Evolutionary conservation across 2,113 vertebrate species (phyloP).

Genomic region (Sinocyclocheilus rhinocerous): DNA sequence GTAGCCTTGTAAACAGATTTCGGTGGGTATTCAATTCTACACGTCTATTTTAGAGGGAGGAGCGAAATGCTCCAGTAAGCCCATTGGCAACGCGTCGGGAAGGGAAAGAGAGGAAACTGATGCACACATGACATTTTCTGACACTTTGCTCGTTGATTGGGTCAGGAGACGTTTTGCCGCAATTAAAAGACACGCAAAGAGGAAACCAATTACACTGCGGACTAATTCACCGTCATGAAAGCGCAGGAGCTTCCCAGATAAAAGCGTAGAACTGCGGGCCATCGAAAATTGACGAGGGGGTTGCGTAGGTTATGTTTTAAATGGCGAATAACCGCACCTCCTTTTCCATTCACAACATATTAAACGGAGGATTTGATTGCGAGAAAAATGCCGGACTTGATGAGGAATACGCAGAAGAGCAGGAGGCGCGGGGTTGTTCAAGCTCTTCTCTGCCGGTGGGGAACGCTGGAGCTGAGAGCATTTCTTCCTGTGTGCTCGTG

Average conservation of each 20-base stretch:
- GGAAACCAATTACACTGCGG: not conserved
- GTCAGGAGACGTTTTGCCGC: slow-evolving; percentile 44
- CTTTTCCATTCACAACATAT: slow-evolving; percentile 79
- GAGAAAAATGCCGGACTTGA: not conserved
- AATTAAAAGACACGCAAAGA: slow-evolving; percentile 60
- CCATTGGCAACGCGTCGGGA: slow-evolving; percentile 56
- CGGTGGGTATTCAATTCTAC: slow-evolving; percentile 39
- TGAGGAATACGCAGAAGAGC: slow-evolving; percentile 15
- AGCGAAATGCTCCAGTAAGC: slow-evolving; percentile 57
- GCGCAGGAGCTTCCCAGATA: slow-evolving; percentile 12
- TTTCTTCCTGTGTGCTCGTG: slow-evolving; percentile 29
- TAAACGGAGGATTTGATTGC: slow-evolving; percentile 64
- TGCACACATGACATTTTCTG: slow-evolving; percentile 61
- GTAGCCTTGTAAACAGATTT: not conserved
- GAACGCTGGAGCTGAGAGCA: slow-evolving; percentile 5
- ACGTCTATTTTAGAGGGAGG: slow-evolving; percentile 61
- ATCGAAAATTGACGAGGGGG: not conserved
- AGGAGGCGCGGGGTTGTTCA: not conserved
- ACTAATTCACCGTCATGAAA: slow-evolving; percentile 27
- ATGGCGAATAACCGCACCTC: slow-evolving; percentile 74
- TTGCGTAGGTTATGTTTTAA: slow-evolving; percentile 46
- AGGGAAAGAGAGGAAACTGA: slow-evolving; percentile 51
- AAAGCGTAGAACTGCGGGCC: not conserved
- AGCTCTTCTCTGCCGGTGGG: not conserved
- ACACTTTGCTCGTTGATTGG: slow-evolving; percentile 62